A percentile compares a stretch with the other conserved stretches of the same genome.
phyloP scores from a whole-genome alignment of 2,113 vertebrate species.

The Lampris megalopsis region DNA sequence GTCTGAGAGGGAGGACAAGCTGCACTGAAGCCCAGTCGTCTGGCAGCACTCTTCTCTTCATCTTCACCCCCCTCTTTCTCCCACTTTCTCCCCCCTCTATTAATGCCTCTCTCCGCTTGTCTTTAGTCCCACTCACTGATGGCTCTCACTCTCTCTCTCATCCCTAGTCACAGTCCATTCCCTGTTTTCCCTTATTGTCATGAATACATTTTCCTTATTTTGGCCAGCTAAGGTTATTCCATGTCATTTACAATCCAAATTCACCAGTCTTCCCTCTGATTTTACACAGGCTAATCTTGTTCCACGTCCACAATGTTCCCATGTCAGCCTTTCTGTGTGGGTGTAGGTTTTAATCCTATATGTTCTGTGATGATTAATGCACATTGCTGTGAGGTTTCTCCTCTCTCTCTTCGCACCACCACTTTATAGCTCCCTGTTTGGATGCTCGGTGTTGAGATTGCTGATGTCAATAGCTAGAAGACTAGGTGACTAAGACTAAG shows the following conservation, averaged over 20 bases:
- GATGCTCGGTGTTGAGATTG: neutral
- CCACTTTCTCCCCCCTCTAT: constrained; percentile 11
- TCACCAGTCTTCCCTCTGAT: neutral
- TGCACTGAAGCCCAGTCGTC: constrained; percentile 5
- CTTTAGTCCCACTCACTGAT: constrained; percentile 50
- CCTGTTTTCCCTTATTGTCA: constrained; percentile 29
- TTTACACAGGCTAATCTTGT: constrained; percentile 20
- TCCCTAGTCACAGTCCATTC: too few relatives aligned
- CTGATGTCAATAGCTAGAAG: constrained; percentile 3
- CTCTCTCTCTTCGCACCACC: constrained; percentile 22
- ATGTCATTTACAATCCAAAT: neutral
- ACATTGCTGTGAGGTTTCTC: constrained; percentile 21
- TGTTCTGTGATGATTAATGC: constrained; percentile 30
- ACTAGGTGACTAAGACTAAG: too few relatives aligned
- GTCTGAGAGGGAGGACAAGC: constrained; percentile 61
- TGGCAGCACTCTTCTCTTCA: constrained; percentile 54
- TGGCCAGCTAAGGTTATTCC: neutral
- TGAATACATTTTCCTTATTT: constrained; percentile 18
- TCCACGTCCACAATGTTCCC: constrained; percentile 24
- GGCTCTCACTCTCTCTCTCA: neutral
- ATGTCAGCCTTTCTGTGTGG: constrained; percentile 31
- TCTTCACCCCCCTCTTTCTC: constrained; percentile 30
- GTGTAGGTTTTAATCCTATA: constrained; percentile 28
- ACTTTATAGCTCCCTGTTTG: neutral
- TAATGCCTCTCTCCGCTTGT: constrained; percentile 60